Evolutionary conservation across 2,888 invertebrate genomes (phyloP), one percentile per base, ranked within the genome.

Genomic region (Hipparchia semele): DNA sequence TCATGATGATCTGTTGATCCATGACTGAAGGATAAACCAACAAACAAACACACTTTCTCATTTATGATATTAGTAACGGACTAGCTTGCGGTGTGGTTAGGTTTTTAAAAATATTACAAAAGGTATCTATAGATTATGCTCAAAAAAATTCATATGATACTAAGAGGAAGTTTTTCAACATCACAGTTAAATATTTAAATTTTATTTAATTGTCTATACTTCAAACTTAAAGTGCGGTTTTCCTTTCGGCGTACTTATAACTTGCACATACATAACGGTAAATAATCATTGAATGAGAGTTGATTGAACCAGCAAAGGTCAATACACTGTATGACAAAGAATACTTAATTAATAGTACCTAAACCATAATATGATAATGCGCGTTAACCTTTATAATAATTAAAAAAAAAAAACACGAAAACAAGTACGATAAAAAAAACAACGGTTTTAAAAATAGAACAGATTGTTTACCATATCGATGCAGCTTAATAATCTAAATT

Each of bases 251-350:
- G 53, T 13, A 62, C 8, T 45, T 12, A 39, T 39, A 39, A 64
- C 49, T 39, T 39, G 39, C 39, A 60, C 64, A 13, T 54, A 58
- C 79, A 79, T 83, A 74, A 76, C 76, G 74, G 76, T 73, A 72
- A 56, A 67, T 73, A 58, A 68, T 80, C 75, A 78, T 79, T 74
- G 8, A 58, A 9, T 58, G 23, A 12, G 56, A 90, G 87, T 87
- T 88, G 84, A 86, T 73, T 86, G 85, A 74, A 86, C 86, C 81
- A 80, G 70, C 58, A 75, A 45, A 58, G 49, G 54, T 73, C 73
- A 60, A 60, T 73, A 73, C 60, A 73, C 73, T 70, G 46, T 59
- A 69, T 58, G 66, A 73, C 65, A 69, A 65, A 65, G 58, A 59
- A 54, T 66, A 46, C 56, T 46, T 71, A 70, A 68, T 72, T 68